A percentile compares a stretch with the other conserved stretches of the same genome.
These are phyloP conservation scores for Clunio marinus DNA, from an alignment of 2,888 invertebrate species.

Conservation along the genomic window DNA sequence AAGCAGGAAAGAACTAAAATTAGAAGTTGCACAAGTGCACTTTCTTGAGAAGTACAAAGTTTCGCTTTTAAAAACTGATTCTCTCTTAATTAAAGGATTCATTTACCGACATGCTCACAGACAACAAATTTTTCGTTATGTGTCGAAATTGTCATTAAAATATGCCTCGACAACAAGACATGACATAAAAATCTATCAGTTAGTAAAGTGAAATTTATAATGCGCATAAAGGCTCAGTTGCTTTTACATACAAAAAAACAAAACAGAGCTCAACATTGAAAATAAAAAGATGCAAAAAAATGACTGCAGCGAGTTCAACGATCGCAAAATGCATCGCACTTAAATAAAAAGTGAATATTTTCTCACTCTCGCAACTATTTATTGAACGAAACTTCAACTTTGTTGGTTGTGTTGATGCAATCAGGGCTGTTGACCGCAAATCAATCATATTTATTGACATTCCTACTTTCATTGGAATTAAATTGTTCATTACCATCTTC, in stretches of 20 bases:
- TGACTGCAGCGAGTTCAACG: neutral
- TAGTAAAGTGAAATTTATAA: slow-evolving; percentile 25
- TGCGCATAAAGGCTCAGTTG: slow-evolving; percentile 19
- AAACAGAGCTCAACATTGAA: slow-evolving; percentile 24
- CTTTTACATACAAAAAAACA: neutral
- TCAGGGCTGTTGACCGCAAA: slow-evolving; percentile 35
- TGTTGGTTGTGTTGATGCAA: slow-evolving; percentile 10
- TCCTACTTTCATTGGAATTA: no score
- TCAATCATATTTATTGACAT: slow-evolving; percentile 30
- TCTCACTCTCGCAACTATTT: slow-evolving; percentile 12
- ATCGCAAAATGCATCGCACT: slow-evolving; percentile 13
- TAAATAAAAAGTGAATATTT: slow-evolving; percentile 33
- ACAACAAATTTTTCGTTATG: slow-evolving; percentile 31
- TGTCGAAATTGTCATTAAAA: neutral
- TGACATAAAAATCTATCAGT: neutral
- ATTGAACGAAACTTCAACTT: neutral
- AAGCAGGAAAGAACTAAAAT: slow-evolving; percentile 25
- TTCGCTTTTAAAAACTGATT: neutral
- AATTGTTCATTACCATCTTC: no score
- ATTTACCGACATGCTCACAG: slow-evolving; percentile 30
- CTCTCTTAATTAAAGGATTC: slow-evolving; percentile 12
- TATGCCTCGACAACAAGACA: neutral
- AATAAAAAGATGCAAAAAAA: slow-evolving; percentile 8
- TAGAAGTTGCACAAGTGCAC: slow-evolving; percentile 6
- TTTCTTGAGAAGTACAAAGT: neutral